phyloP scores from a whole-genome alignment of 2,113 vertebrate genomes.

The Prinia subflava region DNA sequence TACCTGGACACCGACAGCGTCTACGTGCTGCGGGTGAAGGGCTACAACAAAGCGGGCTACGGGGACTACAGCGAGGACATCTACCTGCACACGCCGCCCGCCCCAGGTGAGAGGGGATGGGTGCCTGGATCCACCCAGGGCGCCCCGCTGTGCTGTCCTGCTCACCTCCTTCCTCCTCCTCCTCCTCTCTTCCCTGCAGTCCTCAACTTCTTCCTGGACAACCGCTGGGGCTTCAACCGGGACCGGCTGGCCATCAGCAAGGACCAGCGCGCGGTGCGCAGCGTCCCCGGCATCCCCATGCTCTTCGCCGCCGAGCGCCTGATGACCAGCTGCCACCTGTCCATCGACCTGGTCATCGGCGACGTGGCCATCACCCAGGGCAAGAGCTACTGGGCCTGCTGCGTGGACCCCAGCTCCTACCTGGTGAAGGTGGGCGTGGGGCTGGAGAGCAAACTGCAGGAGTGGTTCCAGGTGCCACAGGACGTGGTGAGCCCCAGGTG shows the following conservation, averaged over 20 bases:
- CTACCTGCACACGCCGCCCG: slow-evolving; percentile 91
- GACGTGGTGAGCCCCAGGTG: slow-evolving; percentile 95
- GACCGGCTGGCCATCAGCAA: slow-evolving; percentile 90
- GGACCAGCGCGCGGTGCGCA: slow-evolving; percentile 91
- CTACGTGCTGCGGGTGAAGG: slow-evolving; percentile 89
- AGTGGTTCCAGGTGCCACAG: slow-evolving; percentile 93
- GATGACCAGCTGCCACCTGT: slow-evolving; percentile 92
- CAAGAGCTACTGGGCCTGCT: slow-evolving; percentile 96
- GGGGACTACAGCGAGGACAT: slow-evolving; percentile 96
- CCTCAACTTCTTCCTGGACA: slow-evolving; percentile 91
- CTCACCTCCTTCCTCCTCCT: background rate
- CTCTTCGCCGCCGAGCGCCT: slow-evolving; percentile 85
- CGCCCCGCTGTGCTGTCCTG: rapidly evolving
- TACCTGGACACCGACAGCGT: slow-evolving; percentile 89
- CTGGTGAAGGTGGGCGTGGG: slow-evolving; percentile 95
- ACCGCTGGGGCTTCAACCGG: slow-evolving; percentile 89
- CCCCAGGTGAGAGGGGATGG: slow-evolving; percentile 77
- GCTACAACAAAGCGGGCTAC: slow-evolving; percentile 93
- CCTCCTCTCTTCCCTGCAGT: slow-evolving; percentile 67
- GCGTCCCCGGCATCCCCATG: slow-evolving; percentile 87
- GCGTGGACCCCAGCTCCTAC: slow-evolving; percentile 93
- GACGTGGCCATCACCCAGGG: slow-evolving; percentile 90
- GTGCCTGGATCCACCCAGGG: rapidly evolving
- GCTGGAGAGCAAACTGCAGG: slow-evolving; percentile 90
- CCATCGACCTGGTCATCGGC: slow-evolving; percentile 87